Evolutionary conservation across 2,888 invertebrate species (phyloP), one percentile per base, ranked within the genome.

Genomic region (Phymatocera aterrima): DNA sequence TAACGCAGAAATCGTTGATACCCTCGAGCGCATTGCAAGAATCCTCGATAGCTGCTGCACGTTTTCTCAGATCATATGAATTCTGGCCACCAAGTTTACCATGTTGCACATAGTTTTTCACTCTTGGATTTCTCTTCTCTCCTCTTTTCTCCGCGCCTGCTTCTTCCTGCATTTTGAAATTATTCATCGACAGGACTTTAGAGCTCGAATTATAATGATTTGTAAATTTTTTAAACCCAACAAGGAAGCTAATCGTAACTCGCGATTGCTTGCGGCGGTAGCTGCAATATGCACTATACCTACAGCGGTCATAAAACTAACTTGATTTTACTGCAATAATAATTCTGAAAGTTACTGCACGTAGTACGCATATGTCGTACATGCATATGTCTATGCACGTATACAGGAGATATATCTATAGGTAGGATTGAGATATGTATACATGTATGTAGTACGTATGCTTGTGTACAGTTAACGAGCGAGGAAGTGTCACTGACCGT

Each of bases 391-490:
- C 5, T 40, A 40, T 40, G 40, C 8, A 40, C 40, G 21, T 12
- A 57, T 28, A 8, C 28, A 18, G 10, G 21, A 51, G 28, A 24
- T 15, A 28, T 28, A 5, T 15, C 3, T 57, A 57, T 57, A 54
- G 8, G 21, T 24, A 24, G n/a, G n/a, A n/a, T n/a, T n/a, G n/a
- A n/a, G n/a, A n/a, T n/a, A n/a, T n/a, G n/a, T 24, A 6, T 54
- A 21, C 21, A 28, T 40, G 4, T 8, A 5, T 4, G 4, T 5
- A n/a, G n/a, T 18, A 51, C 40, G 80, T 83, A 84, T 85, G 83
- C 83, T 84, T 86, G 85, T 85, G 85, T 85, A 85, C 85, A 84
- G 83, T 83, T 83, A 85, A 86, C 85, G 85, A 86, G 83, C 78
- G 81, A 81, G 82, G 82, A 81, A 78, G 82, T 80, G 80, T 81